A percentile compares a stretch with the other conserved stretches of the same genome.
phyloP scores from a whole-genome alignment of 2,888 invertebrate genomes.

The Melinaea menophilus region DNA sequence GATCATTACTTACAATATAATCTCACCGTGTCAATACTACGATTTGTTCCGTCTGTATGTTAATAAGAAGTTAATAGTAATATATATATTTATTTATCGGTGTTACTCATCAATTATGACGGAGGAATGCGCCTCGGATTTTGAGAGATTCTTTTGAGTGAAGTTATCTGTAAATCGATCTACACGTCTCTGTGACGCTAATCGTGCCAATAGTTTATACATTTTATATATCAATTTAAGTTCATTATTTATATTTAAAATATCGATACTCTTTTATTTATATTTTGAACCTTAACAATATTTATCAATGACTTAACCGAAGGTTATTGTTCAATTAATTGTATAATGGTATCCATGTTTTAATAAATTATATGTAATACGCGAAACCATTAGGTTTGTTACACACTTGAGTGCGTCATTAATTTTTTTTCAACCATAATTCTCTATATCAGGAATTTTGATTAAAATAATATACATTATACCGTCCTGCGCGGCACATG shows the following conservation, averaged over 20 bases:
- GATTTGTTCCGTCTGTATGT: slow-evolving; percentile 15
- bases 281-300: no score
- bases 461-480: slow-evolving; percentile 28
- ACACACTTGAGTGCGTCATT: slow-evolving; percentile 20
- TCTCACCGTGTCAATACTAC: slow-evolving; percentile 19
- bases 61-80: slow-evolving; percentile 13
- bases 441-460: slow-evolving; percentile 30
- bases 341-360: no score
- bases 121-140: slow-evolving; percentile 36
- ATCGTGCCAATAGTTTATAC: slow-evolving; percentile 59
- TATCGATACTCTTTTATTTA: no score
- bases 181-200: slow-evolving; percentile 54
- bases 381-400: background rate
- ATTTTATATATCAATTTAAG: slow-evolving; percentile 29
- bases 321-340: no score
- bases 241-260: no score
- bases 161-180: slow-evolving; percentile 43
- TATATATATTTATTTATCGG: slow-evolving; percentile 21
- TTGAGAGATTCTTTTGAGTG: slow-evolving; percentile 40
- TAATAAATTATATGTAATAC: no score
- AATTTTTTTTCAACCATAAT: slow-evolving; percentile 26
- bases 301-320: no score
- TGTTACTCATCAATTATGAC: background rate
- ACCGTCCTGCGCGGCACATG: slow-evolving; percentile 27
- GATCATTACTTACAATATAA: slow-evolving; percentile 24